Evolutionary conservation across 1,140 invertebrate genomes (phyloP).

Genomic region (Oryctes rhinoceros): DNA sequence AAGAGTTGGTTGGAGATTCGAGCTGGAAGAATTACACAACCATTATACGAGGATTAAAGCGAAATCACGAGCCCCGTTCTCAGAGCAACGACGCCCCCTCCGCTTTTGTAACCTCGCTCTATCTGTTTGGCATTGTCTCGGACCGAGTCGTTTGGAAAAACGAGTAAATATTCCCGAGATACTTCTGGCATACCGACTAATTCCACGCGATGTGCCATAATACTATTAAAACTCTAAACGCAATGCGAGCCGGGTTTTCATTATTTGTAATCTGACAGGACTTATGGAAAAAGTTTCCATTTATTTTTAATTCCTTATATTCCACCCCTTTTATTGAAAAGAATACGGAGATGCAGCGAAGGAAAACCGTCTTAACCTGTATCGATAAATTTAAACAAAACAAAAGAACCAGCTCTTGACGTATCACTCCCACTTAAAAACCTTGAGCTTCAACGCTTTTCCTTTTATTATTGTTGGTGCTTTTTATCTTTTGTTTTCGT

Average conservation of each 20-base stretch:
- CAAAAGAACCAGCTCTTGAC: neutral
- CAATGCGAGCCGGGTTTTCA: conserved; percentile 57
- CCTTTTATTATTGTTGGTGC: too few relatives aligned
- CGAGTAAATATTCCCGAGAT: conserved; percentile 60
- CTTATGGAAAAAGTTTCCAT: conserved; percentile 60
- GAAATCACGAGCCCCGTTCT: conserved; percentile 57
- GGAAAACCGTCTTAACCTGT: conserved; percentile 24
- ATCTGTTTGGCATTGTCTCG: conserved; percentile 57
- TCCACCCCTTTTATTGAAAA: conserved; percentile 59
- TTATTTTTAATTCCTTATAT: conserved; percentile 60
- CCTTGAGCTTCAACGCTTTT: too few relatives aligned
- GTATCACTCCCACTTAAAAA: neutral
- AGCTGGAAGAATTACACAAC: conserved; percentile 58
- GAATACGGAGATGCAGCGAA: neutral
- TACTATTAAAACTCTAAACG: conserved; percentile 60
- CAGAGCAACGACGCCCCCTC: neutral
- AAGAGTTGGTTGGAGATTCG: conserved; percentile 53
- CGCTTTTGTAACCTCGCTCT: conserved; percentile 50
- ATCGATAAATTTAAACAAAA: conserved; percentile 34
- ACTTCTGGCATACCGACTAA: conserved; percentile 56
- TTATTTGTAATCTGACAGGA: conserved; percentile 59
- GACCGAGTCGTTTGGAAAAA: conserved; percentile 61
- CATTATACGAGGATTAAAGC: conserved; percentile 61
- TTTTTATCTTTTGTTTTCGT: too few relatives aligned
- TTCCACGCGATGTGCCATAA: conserved; percentile 57